Evolutionary conservation across 2,888 invertebrate genomes (phyloP).

Genomic region (Eristalinus aeneus): DNA sequence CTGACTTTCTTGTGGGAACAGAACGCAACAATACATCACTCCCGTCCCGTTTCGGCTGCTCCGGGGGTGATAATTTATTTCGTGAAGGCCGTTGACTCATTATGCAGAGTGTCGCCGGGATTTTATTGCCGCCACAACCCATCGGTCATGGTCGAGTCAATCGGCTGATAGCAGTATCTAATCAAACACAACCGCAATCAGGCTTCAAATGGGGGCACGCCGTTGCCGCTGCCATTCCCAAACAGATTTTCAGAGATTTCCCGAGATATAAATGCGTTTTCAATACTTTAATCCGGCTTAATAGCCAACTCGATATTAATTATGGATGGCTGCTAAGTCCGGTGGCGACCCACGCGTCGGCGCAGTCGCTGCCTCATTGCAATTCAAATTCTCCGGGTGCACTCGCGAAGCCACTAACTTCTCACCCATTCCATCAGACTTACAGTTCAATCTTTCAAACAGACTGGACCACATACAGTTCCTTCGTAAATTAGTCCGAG

Average conservation of each 20-base stretch:
- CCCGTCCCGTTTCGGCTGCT: neutral
- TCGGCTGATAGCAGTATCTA: conserved; percentile 2
- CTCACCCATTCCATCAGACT: conserved; percentile 66
- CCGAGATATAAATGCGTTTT: neutral
- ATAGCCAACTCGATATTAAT: conserved; percentile 50
- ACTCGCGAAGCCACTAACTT: conserved; percentile 56
- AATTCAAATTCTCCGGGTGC: conserved; percentile 26
- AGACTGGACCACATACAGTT: conserved; percentile 8
- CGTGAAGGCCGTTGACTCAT: neutral
- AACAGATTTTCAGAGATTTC: neutral
- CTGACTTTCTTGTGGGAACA: neutral
- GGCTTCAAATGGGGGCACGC: conserved; percentile 5
- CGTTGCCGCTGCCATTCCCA: too few relatives aligned
- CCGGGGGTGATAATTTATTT: neutral
- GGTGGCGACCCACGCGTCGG: neutral
- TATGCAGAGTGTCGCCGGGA: neutral
- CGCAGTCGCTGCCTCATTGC: conserved; percentile 50
- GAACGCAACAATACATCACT: neutral
- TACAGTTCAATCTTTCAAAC: conserved; percentile 63
- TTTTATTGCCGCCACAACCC: neutral
- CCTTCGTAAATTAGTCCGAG: conserved; percentile 51
- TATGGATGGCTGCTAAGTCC: conserved; percentile 31
- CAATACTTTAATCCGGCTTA: conserved; percentile 31
- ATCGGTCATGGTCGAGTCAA: neutral
- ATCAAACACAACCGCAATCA: conserved; percentile 16